A percentile compares a stretch with the other conserved stretches of the same genome.
phyloP scores from a whole-genome alignment of 2,113 vertebrate species.

The Opisthocomus hoazin region DNA sequence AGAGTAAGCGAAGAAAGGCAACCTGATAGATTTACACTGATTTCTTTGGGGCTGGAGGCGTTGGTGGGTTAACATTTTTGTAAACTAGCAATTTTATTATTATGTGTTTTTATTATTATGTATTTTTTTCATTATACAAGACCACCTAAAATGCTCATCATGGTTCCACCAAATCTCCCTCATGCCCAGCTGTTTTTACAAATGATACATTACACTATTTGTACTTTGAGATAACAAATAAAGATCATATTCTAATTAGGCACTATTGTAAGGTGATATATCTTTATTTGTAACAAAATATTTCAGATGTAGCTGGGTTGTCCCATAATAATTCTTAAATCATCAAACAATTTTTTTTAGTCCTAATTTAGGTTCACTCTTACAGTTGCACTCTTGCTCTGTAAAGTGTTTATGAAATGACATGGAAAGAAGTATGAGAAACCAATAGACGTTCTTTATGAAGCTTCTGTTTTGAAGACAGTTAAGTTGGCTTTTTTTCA shows the following conservation, averaged over 20 bases:
- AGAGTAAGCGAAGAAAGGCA: neutral
- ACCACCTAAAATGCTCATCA: neutral
- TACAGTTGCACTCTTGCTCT: neutral
- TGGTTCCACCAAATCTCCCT: neutral
- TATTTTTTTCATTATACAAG: neutral
- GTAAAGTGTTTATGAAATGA: neutral
- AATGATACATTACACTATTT: neutral
- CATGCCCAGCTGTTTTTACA: neutral
- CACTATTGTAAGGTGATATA: neutral
- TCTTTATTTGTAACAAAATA: neutral
- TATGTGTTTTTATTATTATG: neutral
- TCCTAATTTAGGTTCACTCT: neutral
- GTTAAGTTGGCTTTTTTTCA: neutral
- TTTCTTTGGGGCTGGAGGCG: neutral
- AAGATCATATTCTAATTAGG: neutral
- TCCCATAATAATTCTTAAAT: neutral
- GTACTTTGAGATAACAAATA: neutral
- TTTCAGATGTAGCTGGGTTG: neutral
- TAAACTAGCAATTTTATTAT: neutral
- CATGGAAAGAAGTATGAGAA: neutral
- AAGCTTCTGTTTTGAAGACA: neutral
- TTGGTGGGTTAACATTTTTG: neutral
- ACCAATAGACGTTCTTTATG: neutral
- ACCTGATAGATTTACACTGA: neutral
- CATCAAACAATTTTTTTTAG: neutral